A percentile compares a stretch with the other conserved stretches of the same genome.
These are phyloP conservation scores for Romanogobio albipinnatus DNA, from an alignment of 2,113 vertebrate genomes.

Conservation along the genomic window DNA sequence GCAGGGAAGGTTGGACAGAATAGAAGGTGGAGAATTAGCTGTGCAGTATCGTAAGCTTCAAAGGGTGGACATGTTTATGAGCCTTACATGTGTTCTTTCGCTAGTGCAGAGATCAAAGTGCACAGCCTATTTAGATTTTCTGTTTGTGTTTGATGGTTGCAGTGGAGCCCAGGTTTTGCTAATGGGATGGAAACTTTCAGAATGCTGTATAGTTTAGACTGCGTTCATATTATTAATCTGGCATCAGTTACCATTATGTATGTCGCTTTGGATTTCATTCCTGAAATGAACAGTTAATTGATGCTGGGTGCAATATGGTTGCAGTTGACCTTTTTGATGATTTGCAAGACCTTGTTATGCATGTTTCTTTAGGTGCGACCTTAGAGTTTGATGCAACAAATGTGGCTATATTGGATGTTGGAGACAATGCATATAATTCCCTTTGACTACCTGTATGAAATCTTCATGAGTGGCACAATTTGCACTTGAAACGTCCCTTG, in stretches of 20 bases:
- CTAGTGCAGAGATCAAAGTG: constrained; percentile 60
- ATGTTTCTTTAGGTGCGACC: background rate
- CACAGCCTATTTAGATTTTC: constrained; percentile 28
- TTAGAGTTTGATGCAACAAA: background rate
- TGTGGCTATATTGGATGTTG: background rate
- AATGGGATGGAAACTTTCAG: constrained; percentile 35
- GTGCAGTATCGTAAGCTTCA: constrained; percentile 64
- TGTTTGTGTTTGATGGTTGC: constrained; percentile 57
- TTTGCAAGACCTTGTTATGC: background rate
- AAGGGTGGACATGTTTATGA: constrained; percentile 62
- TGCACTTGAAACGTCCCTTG: background rate
- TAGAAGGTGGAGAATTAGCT: constrained; percentile 46
- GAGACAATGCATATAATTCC: background rate
- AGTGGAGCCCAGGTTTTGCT: background rate
- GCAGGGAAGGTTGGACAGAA: constrained; percentile 45
- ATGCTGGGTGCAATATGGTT: background rate
- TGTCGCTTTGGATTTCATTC: constrained; percentile 5
- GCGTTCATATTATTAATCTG: background rate
- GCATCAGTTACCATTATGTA: background rate
- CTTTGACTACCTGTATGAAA: background rate
- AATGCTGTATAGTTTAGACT: constrained; percentile 12
- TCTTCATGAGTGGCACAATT: background rate
- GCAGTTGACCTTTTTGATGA: constrained; percentile 3
- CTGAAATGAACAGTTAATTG: background rate
- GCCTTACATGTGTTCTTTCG: constrained; percentile 34